Base-by-base conservation (phyloP, 2,888 invertebrate species). In the Odontocolon sp. region DNA sequence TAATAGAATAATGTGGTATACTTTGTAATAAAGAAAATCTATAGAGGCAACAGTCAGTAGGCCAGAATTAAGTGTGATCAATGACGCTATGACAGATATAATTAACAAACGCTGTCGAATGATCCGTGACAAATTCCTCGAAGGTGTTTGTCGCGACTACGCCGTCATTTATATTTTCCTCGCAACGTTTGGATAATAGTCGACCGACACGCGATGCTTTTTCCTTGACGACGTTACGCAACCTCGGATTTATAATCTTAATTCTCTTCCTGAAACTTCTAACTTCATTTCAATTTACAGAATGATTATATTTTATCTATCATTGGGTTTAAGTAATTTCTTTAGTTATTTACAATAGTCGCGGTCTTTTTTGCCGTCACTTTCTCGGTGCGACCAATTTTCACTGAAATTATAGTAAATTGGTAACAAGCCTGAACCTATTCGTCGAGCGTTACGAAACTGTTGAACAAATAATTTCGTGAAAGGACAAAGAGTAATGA, bases 171-270 rank as follows among this genome's bases (percentile, higher is more conserved):
- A 40, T 3, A 31, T 4, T 52, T 16, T 42, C 2, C 42, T 45
- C 56, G 28, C 31, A 28, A 28, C 50, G 57, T 11, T 64, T 50
- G 66, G 36, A 50, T 23, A 69, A 69, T 61, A 28, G 40, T 69
- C 59, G 69, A n/a, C n/a, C 38, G 67, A 74, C 73, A 68, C 67
- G 73, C 73, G 67, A 74, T 68, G 36, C 14, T 73, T 74, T 74
- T 73, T 73, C 38, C n/a, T 54, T 28, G 0, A 11, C 57, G n/a
- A 23, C 14, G 67, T 73, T 73, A 42, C 73, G 61, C 42, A 73
- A 73, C 59, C 36, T 18, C 52, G 56, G 72, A 66, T 72, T 72
- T 66, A 57, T 59, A 72, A 57, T 64, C 54, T 68, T 50, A n/a
- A 40, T 38, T 14, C 28, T 40, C 67, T 73, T 73, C 67, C 73